Evolutionary conservation across 92 coral and sea anemone species (phyloP), one percentile per base, ranked within the genome.

Genomic region (Porites rus): DNA sequence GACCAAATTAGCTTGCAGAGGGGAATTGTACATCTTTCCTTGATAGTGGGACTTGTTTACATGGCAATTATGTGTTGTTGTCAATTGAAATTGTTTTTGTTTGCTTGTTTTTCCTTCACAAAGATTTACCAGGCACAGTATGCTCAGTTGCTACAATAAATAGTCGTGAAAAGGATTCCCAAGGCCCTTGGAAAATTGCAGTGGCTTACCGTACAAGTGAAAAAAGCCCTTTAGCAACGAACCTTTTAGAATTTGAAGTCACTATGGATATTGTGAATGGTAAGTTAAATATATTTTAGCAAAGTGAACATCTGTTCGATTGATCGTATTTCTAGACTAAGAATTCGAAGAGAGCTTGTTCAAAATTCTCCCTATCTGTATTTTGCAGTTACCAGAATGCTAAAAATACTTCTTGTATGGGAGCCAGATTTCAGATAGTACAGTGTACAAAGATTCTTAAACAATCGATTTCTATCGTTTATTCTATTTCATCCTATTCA

Each of bases 131-230:
- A 28, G 99, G 98, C 52, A 93, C 92, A 28, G 96, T 95, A 59
- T 88, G 88, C 54, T 90, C 98, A 6, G 86, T 97, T 19, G 72
- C 96, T 18, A 91, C 95, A 52, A 54, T 91, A 20, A 97, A 95
- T 75, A 71, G 69, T 4, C 88, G 98, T 22, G 98, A 96, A 67
- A 92, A 94, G 66, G 93, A 94, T 67, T 81, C 84, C 25, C 99
- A 95, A 18, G 99, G 98, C 6, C 98, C 98, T 3, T 95, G 96
- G 94, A 95, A 86, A 74, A 88, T 97, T 54, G 95, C 91, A 69
- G 93, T 93, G 14, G 93, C 95, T 22, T 91, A 95, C 88, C 90
- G 79, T 16, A 79, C 84, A 12, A 92, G 79, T 59, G 88, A 83
- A 61, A 76, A 75, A 8, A 85, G 65, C 22, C 86, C 87, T 18